Evolutionary conservation across 2,113 vertebrate species (phyloP).

Genomic region (Motacilla alba): DNA sequence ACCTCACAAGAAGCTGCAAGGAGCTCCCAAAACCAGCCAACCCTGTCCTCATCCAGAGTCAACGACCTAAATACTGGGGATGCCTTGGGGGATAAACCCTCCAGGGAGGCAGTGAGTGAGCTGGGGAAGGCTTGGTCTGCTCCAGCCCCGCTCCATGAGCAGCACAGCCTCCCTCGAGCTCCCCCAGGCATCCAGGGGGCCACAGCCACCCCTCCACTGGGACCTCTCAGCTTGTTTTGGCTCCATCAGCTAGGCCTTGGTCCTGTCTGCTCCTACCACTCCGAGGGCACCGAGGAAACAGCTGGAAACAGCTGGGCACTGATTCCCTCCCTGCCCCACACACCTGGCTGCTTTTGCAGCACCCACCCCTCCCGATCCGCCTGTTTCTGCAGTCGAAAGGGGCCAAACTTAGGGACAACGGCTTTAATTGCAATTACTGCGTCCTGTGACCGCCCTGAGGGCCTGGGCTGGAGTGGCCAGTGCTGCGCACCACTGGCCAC

Average conservation of each 20-base stretch:
- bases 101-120: neutral
- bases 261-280: neutral
- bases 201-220: accelerated
- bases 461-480: neutral
- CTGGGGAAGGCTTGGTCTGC: neutral
- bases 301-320: neutral
- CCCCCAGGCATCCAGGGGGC: neutral
- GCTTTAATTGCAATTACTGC: neutral
- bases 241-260: neutral
- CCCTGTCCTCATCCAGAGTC: neutral
- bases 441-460: neutral
- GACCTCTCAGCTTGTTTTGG: neutral
- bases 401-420: neutral
- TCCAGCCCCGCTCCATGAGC: neutral
- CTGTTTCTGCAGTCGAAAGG: neutral
- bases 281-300: neutral
- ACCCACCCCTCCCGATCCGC: neutral
- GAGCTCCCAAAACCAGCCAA: neutral
- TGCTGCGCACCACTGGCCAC: neutral
- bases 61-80: accelerated
- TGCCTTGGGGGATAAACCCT: neutral
- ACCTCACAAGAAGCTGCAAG: neutral
- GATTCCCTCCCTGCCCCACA: neutral
- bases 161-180: neutral
- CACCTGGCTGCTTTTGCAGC: neutral